Evolutionary conservation across 2,888 invertebrate species (phyloP), one percentile per base, ranked within the genome.

Genomic region (Philaethria dido): DNA sequence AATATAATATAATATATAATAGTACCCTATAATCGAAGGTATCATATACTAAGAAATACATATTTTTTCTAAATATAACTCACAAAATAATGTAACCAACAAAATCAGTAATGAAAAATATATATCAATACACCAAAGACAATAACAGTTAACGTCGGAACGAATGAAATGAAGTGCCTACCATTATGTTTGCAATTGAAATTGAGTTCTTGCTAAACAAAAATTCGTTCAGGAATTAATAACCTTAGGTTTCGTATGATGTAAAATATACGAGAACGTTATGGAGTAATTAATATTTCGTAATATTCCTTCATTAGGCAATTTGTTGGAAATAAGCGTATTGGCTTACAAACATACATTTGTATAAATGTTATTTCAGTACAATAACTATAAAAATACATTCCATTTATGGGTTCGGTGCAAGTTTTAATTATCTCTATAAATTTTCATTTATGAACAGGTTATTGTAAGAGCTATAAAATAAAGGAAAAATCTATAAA

Each of bases 211-310:
- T 18, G 44, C 29, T 44, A 11, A 44, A 54, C 44, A 54, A 63
- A 63, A 50, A 42, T 20, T 54, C n/a, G 20, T 63, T 45, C 33
- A n/a, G 45, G 13, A 22, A 63, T 54, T 20, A 63, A 63, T 45
- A 52, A 44, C 52, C 52, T 44, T 3, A 44, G 44, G 25, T n/a
- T 36, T 55, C 20, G 5, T 52, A 13, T 55, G 14, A 20, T 18
- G 18, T 20, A 20, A 18, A 52, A 3, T 16, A 25, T 48, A 25
- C 22, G n/a, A n/a, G n/a, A n/a, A n/a, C n/a, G 20, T 8, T 16
- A 47, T n/a, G n/a, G 9, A 1, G 16, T 14, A 29, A 16, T 29
- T 16, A 52, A 52, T 29, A 16, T n/a, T 11, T 29, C 16, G 16
- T 52, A 29, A 52, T 4, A 16, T n/a, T 9, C 0, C 0, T 0